Evolutionary conservation across 92 coral and sea anemone species (phyloP).

Genomic region (Paragorgia papillata): DNA sequence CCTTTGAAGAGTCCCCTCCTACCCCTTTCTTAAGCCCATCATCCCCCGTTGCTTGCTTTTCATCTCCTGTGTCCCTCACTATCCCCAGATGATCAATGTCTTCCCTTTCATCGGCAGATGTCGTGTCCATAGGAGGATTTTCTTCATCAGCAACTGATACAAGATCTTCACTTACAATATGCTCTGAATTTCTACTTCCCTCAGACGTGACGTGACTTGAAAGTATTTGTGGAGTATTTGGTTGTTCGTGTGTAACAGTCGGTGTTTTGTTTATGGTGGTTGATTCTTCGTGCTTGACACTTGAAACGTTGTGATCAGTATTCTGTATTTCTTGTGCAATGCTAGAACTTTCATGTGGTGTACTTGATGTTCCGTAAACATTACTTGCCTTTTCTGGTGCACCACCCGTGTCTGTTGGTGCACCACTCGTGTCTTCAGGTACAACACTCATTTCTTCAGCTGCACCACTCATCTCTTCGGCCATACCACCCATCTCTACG

Average conservation of each 20-base stretch:
- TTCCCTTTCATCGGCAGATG: neutral
- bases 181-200: neutral
- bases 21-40: neutral
- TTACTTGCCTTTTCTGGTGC: no score
- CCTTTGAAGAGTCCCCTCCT: no score
- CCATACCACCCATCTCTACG: no score
- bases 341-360: neutral
- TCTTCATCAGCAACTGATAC: neutral
- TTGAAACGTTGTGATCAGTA: neutral
- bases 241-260: neutral
- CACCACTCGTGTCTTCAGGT: no score
- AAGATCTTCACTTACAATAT: neutral
- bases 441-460: no score
- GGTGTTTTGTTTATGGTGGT: neutral
- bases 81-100: neutral
- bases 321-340: neutral
- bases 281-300: neutral
- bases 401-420: no score
- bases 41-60: neutral
- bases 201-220: neutral
- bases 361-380: neutral
- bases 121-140: neutral
- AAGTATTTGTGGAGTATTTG: neutral
- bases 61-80: neutral
- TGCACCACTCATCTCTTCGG: no score